These are phyloP conservation scores for Aphrophora alni DNA, from an alignment of 2,888 invertebrate genomes.

Conservation along the genomic window DNA sequence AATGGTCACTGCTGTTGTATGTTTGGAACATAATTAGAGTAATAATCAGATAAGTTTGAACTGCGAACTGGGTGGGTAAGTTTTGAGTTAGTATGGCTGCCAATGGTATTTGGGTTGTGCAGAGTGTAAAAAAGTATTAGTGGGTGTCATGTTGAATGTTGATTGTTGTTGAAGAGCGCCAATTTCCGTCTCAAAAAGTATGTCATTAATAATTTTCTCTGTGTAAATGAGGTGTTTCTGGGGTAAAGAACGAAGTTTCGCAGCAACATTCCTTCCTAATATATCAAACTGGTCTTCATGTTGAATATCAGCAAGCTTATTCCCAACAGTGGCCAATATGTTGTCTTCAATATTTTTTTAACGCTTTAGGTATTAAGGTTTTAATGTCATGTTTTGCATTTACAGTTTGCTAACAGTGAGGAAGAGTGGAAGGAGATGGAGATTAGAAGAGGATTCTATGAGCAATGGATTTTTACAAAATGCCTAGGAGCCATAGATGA, in stretches of 20 bases:
- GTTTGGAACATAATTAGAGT: slow-evolving; percentile 20
- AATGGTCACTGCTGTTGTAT: slow-evolving; percentile 22
- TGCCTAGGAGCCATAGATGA: slow-evolving; percentile 33
- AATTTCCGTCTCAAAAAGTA: slow-evolving; percentile 33
- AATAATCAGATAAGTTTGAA: slow-evolving; percentile 6
- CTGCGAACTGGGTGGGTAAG: slow-evolving; percentile 12
- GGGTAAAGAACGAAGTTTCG: slow-evolving; percentile 37
- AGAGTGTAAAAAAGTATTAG: not conserved
- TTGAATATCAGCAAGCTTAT: slow-evolving; percentile 20
- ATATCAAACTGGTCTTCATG: slow-evolving; percentile 28
- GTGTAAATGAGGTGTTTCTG: slow-evolving; percentile 25
- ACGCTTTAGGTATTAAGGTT: slow-evolving; percentile 6
- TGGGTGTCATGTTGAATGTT: slow-evolving; percentile 13
- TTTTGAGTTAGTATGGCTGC: not conserved
- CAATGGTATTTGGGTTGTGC: slow-evolving; percentile 10
- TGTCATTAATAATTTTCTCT: slow-evolving; percentile 39
- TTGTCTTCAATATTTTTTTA: slow-evolving; percentile 26
- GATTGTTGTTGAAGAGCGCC: slow-evolving; percentile 7
- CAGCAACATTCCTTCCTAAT: slow-evolving; percentile 40
- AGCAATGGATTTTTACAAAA: slow-evolving; percentile 39
- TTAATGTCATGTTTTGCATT: slow-evolving; percentile 26
- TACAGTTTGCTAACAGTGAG: slow-evolving; percentile 31
- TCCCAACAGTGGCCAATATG: slow-evolving; percentile 18
- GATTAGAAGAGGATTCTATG: slow-evolving; percentile 31
- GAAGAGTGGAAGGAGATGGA: slow-evolving; percentile 18